Evolutionary conservation across 2,888 invertebrate genomes (phyloP), one percentile per base, ranked within the genome.

Genomic region (Aleiodes leptofemur): DNA sequence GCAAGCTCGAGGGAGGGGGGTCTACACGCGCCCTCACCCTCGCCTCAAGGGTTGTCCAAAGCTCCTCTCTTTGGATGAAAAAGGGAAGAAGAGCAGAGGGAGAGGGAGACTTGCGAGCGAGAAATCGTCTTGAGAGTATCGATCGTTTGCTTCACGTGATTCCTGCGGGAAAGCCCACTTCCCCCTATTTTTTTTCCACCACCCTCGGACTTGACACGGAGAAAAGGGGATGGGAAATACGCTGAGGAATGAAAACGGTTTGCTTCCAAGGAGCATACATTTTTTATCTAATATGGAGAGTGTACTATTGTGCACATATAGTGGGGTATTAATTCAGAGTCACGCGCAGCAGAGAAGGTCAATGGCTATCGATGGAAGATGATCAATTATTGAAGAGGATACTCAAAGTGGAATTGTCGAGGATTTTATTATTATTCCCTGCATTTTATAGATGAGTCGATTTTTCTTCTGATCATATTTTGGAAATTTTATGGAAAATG

Each of bases 111-210:
- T 23, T 23, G 23, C 23, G 23, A 84, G 85, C 77, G 82, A 86
- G 86, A 87, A 87, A 87, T 87, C 87, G 86, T 88, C 87, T 87
- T 86, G 83, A 82, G 82, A 81, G 83, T 86, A 88, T 88, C 86
- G 88, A 88, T 87, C 86, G 82, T 23, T 23, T 23, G 23, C 79
- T 78, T 77, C 77, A 72, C 80, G 79, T 81, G 79, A 83, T 81
- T 84, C 81, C 81, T 72, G 38, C 73, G 74, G 56, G 71, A 68
- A 66, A 73, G 48, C 76, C 70, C 73, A 76, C 72, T 69, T 38
- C 16, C 56, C 43, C 57, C 68, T 70, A 13, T 50, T 56, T 50
- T 68, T 69, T 68, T 34, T 56, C 7, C 38, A 11, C 43, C 64
- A 43, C 64, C 64, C 64, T 64, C 64, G 48, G 23, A 48, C 13